Base-by-base conservation (phyloP, 1,140 invertebrate genomes). In the Ruditapes philippinarum region DNA sequence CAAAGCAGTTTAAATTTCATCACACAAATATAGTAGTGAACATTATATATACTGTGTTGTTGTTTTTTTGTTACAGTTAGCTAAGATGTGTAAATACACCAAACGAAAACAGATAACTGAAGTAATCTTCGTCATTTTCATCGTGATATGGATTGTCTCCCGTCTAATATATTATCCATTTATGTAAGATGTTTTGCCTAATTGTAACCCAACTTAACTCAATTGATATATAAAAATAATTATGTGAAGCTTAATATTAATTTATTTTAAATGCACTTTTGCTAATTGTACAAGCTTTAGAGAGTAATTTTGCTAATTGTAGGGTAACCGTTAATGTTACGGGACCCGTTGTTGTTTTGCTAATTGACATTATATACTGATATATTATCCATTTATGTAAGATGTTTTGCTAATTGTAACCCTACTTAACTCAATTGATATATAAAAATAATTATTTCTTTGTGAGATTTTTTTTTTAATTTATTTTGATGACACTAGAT, bases 51-150 rank as follows among this genome's bases (percentile, higher is more conserved):
- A n/a, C n/a, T n/a, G n/a, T n/a, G n/a, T n/a, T n/a, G n/a, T n/a
- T n/a, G n/a, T n/a, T n/a, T 12, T 73, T 38, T 33, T 38, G 57
- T 94, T 96, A 97, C 93, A 98, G 98, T 97, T 97, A 36, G 95
- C 96, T 12, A 99, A 99, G 96, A 97, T 99, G 96, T 97, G 98
- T 25, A 98, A 98, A 93, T 99, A 99, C 95, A 97, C 98, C 28
- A 98, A 97, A 90, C 98, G 97, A 91, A 98, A 98, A 94, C 97
- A 97, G 95, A 88, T 98, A 4, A 99, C 98, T 94, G 98, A 99
- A 96, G 95, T 96, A 45, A 96, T 98, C 86, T 99, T 99, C 89
- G 81, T 45, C 11, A 40, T 91, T 3, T 94, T 94, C 78, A 62
- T 89, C 17, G 25, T 90, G 11, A 60, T 85, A 7, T 94, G 93